Conservation (phyloP, 2,113 vertebrate species). For the Tapirus terrestris region DNA sequence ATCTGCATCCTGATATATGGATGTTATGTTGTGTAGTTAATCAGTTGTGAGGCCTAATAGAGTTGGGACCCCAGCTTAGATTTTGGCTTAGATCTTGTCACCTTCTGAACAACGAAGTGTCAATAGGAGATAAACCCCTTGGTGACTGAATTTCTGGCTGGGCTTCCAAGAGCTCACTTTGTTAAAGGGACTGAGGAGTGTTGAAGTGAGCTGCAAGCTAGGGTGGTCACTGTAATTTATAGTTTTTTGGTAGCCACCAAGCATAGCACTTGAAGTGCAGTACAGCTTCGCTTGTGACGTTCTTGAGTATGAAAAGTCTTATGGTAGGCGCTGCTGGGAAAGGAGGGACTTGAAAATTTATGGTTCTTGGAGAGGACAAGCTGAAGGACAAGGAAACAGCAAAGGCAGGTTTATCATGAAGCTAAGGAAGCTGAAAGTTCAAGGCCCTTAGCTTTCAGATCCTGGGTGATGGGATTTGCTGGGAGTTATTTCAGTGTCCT, state of each 20-base stretch:
- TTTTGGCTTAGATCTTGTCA: constrained; percentile 13
- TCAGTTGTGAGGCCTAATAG: background rate
- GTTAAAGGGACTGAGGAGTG: background rate
- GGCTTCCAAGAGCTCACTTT: background rate
- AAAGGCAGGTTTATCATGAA: background rate
- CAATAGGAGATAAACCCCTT: constrained; percentile 32
- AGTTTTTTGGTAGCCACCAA: background rate
- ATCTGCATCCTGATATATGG: background rate
- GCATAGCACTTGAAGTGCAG: background rate
- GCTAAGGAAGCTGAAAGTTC: background rate
- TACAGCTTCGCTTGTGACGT: background rate
- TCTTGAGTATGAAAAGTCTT: background rate
- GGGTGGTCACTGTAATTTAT: background rate
- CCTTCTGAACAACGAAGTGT: constrained; percentile 37
- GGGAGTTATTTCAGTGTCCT: background rate
- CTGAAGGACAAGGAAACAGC: background rate
- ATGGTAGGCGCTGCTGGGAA: background rate
- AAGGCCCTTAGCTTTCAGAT: background rate
- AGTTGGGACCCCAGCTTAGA: background rate
- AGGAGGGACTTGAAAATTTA: background rate
- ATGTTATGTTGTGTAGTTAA: background rate
- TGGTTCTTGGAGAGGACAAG: background rate
- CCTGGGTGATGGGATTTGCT: background rate
- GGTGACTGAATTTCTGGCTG: constrained; percentile 17
- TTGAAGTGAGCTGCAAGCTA: background rate